These are phyloP conservation scores for Psammodynastes pulverulentus DNA, from an alignment of 2,113 vertebrate species.

Conservation along the genomic window DNA sequence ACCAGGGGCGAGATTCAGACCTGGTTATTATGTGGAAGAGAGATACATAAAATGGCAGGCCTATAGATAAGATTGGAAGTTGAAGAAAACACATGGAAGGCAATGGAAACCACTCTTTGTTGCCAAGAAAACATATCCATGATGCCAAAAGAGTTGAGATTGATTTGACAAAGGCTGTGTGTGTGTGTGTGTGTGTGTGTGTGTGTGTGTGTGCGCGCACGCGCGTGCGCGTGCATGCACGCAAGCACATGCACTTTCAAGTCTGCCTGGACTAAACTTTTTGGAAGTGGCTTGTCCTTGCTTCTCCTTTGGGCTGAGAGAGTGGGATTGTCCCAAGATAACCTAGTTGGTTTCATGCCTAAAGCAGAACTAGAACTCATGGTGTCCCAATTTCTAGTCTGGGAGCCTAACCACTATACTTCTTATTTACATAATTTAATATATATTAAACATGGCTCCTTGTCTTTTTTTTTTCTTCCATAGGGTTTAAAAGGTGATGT, in stretches of 20 bases:
- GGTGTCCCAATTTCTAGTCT: neutral
- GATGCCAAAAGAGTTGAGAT: neutral
- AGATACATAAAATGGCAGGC: too few relatives aligned
- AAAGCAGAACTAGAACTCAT: neutral
- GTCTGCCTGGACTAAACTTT: neutral
- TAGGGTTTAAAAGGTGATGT: constrained; percentile 87
- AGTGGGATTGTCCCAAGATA: neutral
- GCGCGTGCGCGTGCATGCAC: too few relatives aligned
- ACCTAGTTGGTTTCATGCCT: neutral
- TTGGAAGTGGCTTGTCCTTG: neutral
- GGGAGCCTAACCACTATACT: neutral
- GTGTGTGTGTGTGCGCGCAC: too few relatives aligned
- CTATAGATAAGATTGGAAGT: neutral
- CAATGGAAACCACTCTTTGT: neutral
- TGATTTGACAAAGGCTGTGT: neutral
- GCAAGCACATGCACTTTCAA: neutral
- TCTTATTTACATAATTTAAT: neutral
- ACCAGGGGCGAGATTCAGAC: too few relatives aligned
- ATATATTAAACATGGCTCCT: neutral
- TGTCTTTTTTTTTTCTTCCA: constrained; percentile 54
- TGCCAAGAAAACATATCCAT: neutral
- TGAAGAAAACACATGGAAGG: neutral
- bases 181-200: too few relatives aligned
- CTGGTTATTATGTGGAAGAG: too few relatives aligned
- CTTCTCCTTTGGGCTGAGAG: neutral